These are phyloP conservation scores for Micropoecilia bifurca DNA, from an alignment of 2,797 vertebrate genomes.

Conservation along the genomic window DNA sequence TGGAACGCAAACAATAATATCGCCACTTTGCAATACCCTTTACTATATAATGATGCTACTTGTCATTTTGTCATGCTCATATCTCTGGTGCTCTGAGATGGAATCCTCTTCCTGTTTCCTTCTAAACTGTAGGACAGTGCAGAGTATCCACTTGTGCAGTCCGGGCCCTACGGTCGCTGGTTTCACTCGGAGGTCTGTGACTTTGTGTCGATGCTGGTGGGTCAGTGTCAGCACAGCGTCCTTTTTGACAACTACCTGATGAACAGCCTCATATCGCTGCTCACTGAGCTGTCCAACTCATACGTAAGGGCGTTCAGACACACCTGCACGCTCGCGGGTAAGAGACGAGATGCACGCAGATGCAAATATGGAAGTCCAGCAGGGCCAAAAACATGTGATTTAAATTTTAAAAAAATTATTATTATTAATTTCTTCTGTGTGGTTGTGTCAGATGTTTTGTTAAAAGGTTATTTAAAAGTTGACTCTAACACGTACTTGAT, in stretches of 20 bases:
- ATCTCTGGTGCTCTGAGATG: background rate
- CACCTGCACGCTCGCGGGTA: slow-evolving; percentile 93
- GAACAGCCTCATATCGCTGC: slow-evolving; percentile 87
- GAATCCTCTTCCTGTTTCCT: background rate
- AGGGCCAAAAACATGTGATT: background rate
- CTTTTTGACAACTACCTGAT: slow-evolving; percentile 90
- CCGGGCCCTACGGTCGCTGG: slow-evolving; percentile 88
- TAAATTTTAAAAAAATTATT: background rate
- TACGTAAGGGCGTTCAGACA: slow-evolving; percentile 90
- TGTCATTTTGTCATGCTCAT: background rate
- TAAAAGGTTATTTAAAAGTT: background rate
- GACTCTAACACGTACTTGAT: background rate
- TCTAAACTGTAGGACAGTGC: slow-evolving; percentile 79
- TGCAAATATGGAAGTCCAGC: background rate
- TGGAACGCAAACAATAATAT: no score
- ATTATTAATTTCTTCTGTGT: background rate
- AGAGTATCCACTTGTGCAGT: slow-evolving; percentile 88
- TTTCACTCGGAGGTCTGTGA: slow-evolving; percentile 91
- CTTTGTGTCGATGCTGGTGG: slow-evolving; percentile 88
- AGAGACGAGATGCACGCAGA: background rate
- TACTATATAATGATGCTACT: background rate
- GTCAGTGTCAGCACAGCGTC: slow-evolving; percentile 87
- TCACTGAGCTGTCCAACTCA: slow-evolving; percentile 89
- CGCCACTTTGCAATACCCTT: no score
- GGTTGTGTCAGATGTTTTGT: background rate